Evolutionary conservation across 2,113 vertebrate species (phyloP).

Genomic region (Dicentrarchus labrax): DNA sequence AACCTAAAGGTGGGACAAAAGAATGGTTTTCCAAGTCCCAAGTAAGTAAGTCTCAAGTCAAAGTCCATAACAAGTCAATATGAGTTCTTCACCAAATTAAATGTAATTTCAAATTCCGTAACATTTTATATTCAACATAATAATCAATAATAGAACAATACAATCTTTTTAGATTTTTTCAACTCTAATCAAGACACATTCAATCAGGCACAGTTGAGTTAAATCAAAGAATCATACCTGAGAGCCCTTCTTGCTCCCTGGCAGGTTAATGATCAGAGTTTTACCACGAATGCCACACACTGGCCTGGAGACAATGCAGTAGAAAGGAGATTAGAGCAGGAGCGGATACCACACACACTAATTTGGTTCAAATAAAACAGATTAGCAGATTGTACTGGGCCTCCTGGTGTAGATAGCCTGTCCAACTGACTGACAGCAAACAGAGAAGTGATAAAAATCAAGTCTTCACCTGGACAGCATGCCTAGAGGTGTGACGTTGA

Average conservation of each 20-base stretch:
- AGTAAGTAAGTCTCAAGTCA: not conserved
- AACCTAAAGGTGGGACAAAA: not conserved
- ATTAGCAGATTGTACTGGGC: not conserved
- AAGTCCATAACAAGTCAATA: not conserved
- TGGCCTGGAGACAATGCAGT: slow-evolving; percentile 86
- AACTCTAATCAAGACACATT: not conserved
- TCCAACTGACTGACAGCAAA: not conserved
- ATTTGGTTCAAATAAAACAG: slow-evolving; percentile 23
- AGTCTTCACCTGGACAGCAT: slow-evolving; percentile 97
- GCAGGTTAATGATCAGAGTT: slow-evolving; percentile 99
- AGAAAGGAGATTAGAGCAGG: slow-evolving; percentile 16
- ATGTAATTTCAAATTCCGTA: not conserved
- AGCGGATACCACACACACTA: not conserved
- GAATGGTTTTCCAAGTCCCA: not conserved
- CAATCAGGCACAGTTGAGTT: not conserved
- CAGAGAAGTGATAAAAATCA: not conserved
- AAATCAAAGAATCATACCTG: slow-evolving; percentile 87
- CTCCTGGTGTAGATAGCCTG: not conserved
- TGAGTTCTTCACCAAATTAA: not conserved
- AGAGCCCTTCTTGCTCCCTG: slow-evolving; percentile 99
- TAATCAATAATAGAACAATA: not conserved
- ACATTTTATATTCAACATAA: not conserved
- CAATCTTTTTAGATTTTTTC: not conserved
- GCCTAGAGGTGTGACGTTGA: slow-evolving; percentile 98
- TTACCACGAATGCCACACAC: slow-evolving; percentile 99